Conservation (phyloP, 2,888 invertebrate species). For the Microdon myrmicae region DNA sequence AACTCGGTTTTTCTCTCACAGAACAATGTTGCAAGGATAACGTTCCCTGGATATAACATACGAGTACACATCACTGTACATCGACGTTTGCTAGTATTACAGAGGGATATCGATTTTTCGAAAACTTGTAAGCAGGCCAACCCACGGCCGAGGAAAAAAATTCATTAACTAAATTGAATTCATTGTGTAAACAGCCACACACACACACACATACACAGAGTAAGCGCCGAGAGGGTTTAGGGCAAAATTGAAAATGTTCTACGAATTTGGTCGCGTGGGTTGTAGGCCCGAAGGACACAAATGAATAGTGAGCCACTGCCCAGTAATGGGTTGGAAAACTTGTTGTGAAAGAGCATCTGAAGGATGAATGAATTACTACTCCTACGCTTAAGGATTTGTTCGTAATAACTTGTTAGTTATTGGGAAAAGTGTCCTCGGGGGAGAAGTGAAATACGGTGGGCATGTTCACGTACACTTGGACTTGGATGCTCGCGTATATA, state of each 20-base stretch:
- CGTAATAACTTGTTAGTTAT: neutral
- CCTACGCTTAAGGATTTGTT: conserved; percentile 37
- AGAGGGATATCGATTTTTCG: conserved; percentile 20
- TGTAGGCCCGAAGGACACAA: conserved; percentile 9
- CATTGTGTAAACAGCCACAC: conserved; percentile 18
- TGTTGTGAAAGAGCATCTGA: conserved; percentile 5
- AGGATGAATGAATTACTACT: conserved; percentile 37
- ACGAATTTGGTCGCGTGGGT: conserved; percentile 30
- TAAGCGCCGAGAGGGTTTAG: neutral
- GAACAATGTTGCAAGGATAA: no score
- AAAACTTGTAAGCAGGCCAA: conserved; percentile 17
- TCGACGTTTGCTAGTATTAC: no score
- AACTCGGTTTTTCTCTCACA: no score
- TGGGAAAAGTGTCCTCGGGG: neutral
- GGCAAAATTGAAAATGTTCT: conserved; percentile 14
- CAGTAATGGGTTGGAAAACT: conserved; percentile 4
- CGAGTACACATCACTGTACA: no score
- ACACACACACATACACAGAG: conserved; percentile 4
- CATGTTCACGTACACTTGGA: conserved; percentile 1
- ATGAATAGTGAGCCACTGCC: neutral
- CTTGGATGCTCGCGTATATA: no score
- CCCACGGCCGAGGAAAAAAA: conserved; percentile 9
- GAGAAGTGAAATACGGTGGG: neutral
- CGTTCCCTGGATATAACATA: no score
- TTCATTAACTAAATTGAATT: conserved; percentile 34